phyloP scores from a whole-genome alignment of 2,888 invertebrate genomes.

The Morinoia aosen region DNA sequence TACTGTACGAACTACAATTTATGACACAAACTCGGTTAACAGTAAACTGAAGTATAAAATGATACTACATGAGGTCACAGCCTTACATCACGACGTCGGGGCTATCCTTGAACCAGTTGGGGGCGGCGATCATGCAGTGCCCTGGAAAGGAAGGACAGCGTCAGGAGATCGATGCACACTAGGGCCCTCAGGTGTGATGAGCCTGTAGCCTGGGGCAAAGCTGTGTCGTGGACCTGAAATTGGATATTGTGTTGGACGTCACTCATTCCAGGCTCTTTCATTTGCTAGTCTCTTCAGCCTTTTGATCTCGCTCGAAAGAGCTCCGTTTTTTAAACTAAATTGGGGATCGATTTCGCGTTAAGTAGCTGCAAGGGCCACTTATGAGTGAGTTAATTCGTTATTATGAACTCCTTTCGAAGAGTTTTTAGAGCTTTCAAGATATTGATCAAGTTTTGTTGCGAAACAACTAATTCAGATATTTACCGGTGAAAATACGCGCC shows the following conservation, averaged over 20 bases:
- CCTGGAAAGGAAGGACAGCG: neutral
- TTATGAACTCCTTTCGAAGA: neutral
- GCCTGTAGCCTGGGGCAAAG: neutral
- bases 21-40: neutral
- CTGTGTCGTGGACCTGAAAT: neutral
- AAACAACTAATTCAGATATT: neutral
- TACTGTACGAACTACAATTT: no score
- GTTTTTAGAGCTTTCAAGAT: neutral
- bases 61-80: neutral
- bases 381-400: neutral
- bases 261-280: neutral
- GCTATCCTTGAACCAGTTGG: neutral
- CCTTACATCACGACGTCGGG: neutral
- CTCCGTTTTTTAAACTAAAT: neutral
- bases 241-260: neutral
- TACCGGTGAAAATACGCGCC: neutral
- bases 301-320: neutral
- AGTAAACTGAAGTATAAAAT: neutral
- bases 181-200: neutral
- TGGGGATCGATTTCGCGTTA: neutral
- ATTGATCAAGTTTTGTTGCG: neutral
- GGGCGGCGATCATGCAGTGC: neutral
- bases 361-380: neutral
- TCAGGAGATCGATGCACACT: neutral
- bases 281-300: neutral